Conservation (phyloP, 2,888 invertebrate genomes). For the Ceriagrion tenellum region DNA sequence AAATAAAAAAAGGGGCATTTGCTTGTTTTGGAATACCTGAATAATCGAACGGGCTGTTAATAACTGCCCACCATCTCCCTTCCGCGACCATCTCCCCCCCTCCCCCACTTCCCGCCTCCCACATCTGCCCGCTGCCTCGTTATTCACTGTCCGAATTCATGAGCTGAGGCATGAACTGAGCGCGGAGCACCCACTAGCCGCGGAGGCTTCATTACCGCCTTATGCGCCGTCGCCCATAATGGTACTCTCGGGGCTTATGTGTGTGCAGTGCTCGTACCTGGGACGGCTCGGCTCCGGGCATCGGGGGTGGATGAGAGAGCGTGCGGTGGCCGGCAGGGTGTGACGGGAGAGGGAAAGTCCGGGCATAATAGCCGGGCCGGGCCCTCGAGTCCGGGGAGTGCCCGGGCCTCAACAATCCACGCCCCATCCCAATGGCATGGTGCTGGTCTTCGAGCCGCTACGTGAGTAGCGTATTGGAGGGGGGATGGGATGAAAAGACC, state of each 20-base stretch:
- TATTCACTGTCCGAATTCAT: conserved; percentile 51
- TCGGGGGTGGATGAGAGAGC: not conserved
- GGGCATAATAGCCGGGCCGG: not conserved
- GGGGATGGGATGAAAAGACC: not conserved
- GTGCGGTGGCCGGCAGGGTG: not conserved
- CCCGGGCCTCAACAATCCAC: not conserved
- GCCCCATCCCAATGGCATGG: not conserved
- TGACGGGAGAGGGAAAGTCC: not conserved
- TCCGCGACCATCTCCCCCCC: not conserved
- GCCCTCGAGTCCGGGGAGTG: not conserved
- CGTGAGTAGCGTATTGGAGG: not conserved
- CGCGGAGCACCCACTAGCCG: not conserved
- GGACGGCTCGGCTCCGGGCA: not conserved
- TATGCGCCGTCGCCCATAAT: conserved; percentile 23
- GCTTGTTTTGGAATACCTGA: conserved; percentile 63
- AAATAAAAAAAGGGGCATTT: not conserved
- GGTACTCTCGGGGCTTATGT: conserved; percentile 9
- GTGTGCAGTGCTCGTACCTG: not conserved
- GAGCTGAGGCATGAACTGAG: conserved; percentile 33
- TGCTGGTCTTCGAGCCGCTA: not conserved
- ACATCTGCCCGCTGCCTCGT: not conserved
- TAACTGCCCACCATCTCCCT: conserved; percentile 35
- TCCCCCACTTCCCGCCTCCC: no score
- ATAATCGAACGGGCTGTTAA: conserved; percentile 60
- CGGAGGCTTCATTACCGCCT: conserved; percentile 34